Percentiles rank a stretch among this genome's conserved stretches.
Conservation (phyloP, 2,888 invertebrate genomes). For the Empis livida region DNA sequence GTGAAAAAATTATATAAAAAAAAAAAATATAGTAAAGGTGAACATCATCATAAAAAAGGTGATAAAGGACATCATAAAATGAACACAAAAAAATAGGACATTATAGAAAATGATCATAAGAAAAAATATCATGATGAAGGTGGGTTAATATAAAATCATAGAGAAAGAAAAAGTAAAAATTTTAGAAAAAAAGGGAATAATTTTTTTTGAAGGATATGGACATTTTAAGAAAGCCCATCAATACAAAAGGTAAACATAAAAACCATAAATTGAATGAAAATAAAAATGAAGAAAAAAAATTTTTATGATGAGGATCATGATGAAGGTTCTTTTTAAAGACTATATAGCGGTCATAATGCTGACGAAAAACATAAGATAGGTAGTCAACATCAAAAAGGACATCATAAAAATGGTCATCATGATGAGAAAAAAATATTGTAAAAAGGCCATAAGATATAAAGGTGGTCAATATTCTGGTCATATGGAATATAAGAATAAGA, state of each 20-base stretch:
- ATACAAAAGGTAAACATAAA: slow-evolving; percentile 75
- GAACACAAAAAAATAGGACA: slow-evolving; percentile 37
- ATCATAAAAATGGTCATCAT: slow-evolving; percentile 62
- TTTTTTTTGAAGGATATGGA: slow-evolving; percentile 43
- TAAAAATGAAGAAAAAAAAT: slow-evolving; percentile 70
- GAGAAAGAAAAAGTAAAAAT: slow-evolving; percentile 37
- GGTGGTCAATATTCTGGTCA: slow-evolving; percentile 68
- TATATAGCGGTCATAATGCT: slow-evolving; percentile 66
- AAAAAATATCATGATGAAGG: slow-evolving; percentile 40
- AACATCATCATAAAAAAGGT: slow-evolving; percentile 51
- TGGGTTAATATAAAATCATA: slow-evolving; percentile 31
- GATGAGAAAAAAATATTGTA: slow-evolving; percentile 63
- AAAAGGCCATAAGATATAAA: slow-evolving; percentile 65
- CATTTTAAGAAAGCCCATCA: slow-evolving; percentile 73
- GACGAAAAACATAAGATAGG: slow-evolving; percentile 72
- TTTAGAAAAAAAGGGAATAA: slow-evolving; percentile 38
- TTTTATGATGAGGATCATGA: slow-evolving; percentile 77
- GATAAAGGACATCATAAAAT: slow-evolving; percentile 61
- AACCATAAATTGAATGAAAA: slow-evolving; percentile 74
- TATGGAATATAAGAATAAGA: slow-evolving; percentile 65
- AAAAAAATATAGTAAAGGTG: slow-evolving; percentile 54
- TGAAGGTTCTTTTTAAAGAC: slow-evolving; percentile 65
- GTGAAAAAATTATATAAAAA: slow-evolving; percentile 35
- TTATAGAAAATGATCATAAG: slow-evolving; percentile 38
- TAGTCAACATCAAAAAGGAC: slow-evolving; percentile 62